Base-by-base conservation (phyloP, 2,113 vertebrate genomes). In the Malurus alboscapulatus region DNA sequence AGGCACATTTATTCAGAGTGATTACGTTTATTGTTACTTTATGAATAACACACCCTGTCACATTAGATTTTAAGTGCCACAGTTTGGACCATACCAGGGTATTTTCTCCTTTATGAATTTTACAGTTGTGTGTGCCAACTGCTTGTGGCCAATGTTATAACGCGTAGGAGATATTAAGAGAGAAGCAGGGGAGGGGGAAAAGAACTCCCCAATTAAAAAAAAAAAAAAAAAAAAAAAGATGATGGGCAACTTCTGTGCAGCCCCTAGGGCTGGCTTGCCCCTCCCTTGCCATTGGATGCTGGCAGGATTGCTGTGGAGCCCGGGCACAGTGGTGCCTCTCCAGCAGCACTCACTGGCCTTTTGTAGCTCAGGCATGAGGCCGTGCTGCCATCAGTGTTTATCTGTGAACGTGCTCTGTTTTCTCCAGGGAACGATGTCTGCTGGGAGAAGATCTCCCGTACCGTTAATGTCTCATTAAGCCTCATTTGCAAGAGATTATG, bases 1-100 rank as follows among this genome's bases (percentile, higher is more conserved):
- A 93, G 92, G 94, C 71, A 93, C 93, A 95, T 97, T 97, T 97
- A 95, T 96, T 97, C 89, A 80, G 76, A 91, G 81, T 55, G 26
- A 95, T 96, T 97, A 76, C 10, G 4, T 82, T 97, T 95, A 89
- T 68, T 96, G 83, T 95, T 91, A 92, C 80, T 96, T 97, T 91
- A 95, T 83, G 53, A 92, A 94, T 93, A 91, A 89, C 92, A 78
- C 93, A 77, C 27, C 34, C 66, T 54, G 44, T 87, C 67, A 77
- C 72, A 85, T 95, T 94, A 90, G 73, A 29, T 63, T 96, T 95
- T 97, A 95, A 96, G 48, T 92, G 66, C 88, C 51, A 80, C 7
- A 6, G 17, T 80, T 87, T 91, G 61, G 73, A 79, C 62, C 2
- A 0, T 14, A 81, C 66, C n/a, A 51, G 38, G 7, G 4, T 73